Evolutionary conservation across 2,113 vertebrate genomes (phyloP).

Genomic region (Corydoras maculifer): DNA sequence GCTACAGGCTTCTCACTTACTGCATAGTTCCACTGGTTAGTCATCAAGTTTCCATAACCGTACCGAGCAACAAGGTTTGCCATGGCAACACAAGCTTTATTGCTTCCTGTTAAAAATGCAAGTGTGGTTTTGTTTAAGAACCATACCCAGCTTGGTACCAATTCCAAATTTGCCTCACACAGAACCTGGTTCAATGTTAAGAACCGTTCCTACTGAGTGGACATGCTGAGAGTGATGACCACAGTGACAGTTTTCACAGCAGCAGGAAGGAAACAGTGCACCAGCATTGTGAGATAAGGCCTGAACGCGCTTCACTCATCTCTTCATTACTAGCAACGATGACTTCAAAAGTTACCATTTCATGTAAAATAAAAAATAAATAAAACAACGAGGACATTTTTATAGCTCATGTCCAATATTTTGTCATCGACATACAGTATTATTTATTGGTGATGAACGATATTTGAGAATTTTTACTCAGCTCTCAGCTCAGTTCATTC

Average conservation of each 20-base stretch:
- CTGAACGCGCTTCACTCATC: conserved; percentile 5
- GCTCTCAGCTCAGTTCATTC: background rate
- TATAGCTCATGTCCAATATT: conserved; percentile 1
- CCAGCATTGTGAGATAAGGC: conserved; percentile 13
- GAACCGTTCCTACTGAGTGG: no score
- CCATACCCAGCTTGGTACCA: conserved; percentile 6
- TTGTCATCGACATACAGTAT: background rate
- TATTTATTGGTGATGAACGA: conserved; percentile 8
- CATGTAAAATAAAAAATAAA: no score
- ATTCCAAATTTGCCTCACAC: conserved; percentile 5
- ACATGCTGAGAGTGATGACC: background rate
- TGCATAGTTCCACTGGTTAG: conserved; percentile 40
- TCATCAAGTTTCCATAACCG: conserved; percentile 36
- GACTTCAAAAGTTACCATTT: background rate
- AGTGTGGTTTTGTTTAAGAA: conserved; percentile 13
- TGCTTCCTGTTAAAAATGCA: conserved; percentile 42
- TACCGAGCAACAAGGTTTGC: conserved; percentile 51
- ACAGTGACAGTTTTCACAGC: conserved; percentile 20
- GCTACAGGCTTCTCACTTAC: conserved; percentile 19
- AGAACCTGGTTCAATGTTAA: background rate
- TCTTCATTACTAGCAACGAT: background rate
- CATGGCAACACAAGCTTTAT: conserved; percentile 57
- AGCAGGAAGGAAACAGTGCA: conserved; percentile 11
- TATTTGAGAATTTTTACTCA: conserved; percentile 8
- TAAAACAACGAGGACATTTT: conserved; percentile 4